Conservation (phyloP, 2,113 vertebrate species). For the Gopherus evgoodei region DNA sequence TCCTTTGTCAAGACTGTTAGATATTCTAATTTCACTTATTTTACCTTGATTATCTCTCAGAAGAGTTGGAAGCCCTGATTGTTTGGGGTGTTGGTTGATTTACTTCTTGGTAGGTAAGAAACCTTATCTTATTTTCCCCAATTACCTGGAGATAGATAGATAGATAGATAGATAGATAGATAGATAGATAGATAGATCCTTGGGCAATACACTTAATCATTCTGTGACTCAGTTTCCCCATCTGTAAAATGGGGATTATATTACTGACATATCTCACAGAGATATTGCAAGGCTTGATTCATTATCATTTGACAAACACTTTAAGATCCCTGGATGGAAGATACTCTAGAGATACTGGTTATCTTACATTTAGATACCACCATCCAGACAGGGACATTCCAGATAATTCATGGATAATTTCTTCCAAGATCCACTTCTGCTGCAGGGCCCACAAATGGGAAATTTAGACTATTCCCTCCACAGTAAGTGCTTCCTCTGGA, state of each 20-base stretch:
- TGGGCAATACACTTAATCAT: not conserved
- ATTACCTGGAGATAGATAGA: too few relatives aligned
- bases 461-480: not conserved
- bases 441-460: not conserved
- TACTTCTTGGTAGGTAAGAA: not conserved
- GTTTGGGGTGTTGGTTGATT: not conserved
- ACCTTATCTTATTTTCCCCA: too few relatives aligned
- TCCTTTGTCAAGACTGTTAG: not conserved
- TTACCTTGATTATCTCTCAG: not conserved
- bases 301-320: not conserved
- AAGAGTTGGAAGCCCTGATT: not conserved
- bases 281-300: not conserved
- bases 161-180: too few relatives aligned
- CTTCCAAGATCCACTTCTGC: not conserved
- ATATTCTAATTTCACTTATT: rapidly evolving
- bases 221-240: slow-evolving; percentile 11
- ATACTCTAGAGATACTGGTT: not conserved
- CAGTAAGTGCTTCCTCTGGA: not conserved
- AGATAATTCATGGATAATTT: not conserved
- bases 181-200: not conserved
- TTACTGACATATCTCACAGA: not conserved
- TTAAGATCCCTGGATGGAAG: rapidly evolving
- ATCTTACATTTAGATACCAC: rapidly evolving
- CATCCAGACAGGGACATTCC: not conserved
- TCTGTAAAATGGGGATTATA: rapidly evolving